These are phyloP conservation scores for Cettia cetti DNA, from an alignment of 2,113 vertebrate genomes.

Conservation along the genomic window DNA sequence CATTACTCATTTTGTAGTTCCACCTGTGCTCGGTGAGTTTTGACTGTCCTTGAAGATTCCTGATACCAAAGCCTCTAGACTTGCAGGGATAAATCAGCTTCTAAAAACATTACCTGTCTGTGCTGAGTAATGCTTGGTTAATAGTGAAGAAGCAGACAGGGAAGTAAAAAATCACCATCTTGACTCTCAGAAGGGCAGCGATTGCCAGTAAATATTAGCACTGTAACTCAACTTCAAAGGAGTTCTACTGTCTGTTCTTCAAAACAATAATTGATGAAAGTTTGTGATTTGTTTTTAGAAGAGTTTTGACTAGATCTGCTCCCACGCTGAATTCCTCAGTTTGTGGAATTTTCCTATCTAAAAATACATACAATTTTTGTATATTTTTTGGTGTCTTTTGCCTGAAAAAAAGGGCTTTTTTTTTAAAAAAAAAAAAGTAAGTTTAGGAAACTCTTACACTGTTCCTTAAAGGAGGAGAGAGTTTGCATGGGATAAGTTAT, in stretches of 20 bases:
- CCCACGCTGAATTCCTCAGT: not conserved
- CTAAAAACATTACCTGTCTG: not conserved
- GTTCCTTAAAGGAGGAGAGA: not conserved
- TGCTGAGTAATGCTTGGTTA: not conserved
- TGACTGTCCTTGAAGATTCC: constrained; percentile 8
- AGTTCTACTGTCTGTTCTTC: not conserved
- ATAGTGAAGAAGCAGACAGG: not conserved
- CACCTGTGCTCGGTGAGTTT: not conserved
- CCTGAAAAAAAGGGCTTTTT: not conserved
- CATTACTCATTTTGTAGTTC: constrained; percentile 15
- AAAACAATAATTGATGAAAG: not conserved
- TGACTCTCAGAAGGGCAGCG: not conserved
- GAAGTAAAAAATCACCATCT: not conserved
- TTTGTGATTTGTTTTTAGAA: not conserved
- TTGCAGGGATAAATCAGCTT: not conserved
- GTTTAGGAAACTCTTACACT: not conserved
- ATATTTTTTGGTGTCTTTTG: not conserved
- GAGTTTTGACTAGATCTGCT: not conserved
- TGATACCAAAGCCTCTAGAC: not conserved
- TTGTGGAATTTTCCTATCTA: not conserved
- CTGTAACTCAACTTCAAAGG: not conserved
- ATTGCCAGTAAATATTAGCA: not conserved
- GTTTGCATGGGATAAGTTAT: not conserved
- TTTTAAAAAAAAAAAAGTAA: not conserved
- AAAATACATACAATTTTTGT: not conserved